A percentile compares a stretch with the other conserved stretches of the same genome.
Evolutionary conservation across 2,113 vertebrate species (phyloP).

Genomic region (Miniopterus natalensis): DNA sequence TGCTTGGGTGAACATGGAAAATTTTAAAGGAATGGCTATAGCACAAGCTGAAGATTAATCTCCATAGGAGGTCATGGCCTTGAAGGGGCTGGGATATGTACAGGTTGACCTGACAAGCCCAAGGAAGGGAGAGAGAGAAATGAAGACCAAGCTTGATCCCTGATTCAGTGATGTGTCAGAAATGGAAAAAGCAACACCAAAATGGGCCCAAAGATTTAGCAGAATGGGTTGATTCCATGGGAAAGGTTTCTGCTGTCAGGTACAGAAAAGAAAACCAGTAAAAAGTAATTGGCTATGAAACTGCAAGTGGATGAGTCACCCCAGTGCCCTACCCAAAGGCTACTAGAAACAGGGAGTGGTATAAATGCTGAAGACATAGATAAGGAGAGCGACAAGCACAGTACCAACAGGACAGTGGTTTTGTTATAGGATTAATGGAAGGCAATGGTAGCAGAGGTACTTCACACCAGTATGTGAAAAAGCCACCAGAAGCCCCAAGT

Average conservation of each 20-base stretch:
- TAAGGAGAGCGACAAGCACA: not conserved
- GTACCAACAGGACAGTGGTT: not conserved
- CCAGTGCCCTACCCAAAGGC: not conserved
- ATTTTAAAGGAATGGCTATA: not conserved
- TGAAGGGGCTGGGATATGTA: not conserved
- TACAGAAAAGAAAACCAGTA: constrained; percentile 1
- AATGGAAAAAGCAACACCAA: not conserved
- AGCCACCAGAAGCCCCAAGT: not conserved
- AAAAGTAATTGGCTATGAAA: not conserved
- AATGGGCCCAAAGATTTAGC: not conserved
- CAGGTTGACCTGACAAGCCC: not conserved
- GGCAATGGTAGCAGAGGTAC: not conserved
- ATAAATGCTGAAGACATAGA: not conserved
- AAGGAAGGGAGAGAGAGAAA: not conserved
- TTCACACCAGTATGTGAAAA: not conserved
- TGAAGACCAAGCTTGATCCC: not conserved
- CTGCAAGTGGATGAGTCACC: not conserved
- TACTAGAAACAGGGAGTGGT: not conserved
- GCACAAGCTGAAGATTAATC: not conserved
- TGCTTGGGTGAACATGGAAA: not conserved
- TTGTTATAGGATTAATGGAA: not conserved
- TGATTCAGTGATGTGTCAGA: not conserved
- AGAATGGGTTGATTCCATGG: not conserved
- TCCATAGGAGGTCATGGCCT: not conserved
- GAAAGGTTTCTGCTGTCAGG: not conserved